Evolutionary conservation across 2,113 vertebrate species (phyloP), one percentile per base, ranked within the genome.

Genomic region (Corythornis vintsioides): DNA sequence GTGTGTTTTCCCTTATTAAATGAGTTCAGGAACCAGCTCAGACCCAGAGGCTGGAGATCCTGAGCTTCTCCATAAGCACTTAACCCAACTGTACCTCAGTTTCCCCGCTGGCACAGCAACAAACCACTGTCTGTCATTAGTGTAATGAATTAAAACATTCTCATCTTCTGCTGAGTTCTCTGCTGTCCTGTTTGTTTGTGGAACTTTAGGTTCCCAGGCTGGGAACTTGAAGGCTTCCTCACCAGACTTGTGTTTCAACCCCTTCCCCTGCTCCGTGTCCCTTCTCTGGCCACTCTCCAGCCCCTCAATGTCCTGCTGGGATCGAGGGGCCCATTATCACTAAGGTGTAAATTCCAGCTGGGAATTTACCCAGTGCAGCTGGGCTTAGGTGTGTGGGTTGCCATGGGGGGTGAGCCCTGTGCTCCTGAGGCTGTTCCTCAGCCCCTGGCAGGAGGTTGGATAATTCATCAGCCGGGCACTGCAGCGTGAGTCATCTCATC

Each of bases 401-500:
- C 56, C 2, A 33, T 10, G 31, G 91, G 91, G 88, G 69, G 75
- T 20, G 6, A 66, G 90, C 89, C 76, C 14, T 9, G 1, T 15
- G 57, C 83, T 92, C 64, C 70, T 3, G 38, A 61, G n/a, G 47
- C 75, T 4, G 1, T 24, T 72, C 22, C 50, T 55, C 57, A 31
- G 67, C 63, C 89, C 26, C 57, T n/a, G 78, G 64, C 69, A 79
- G 93, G 89, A 75, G 73, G 79, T 3, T 12, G 83, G 88, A 82
- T 4, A 35, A 50, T 85, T 69, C 78, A 71, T 93, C 84, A 79
- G 86, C 57, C 17, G 26, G 88, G 89, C 50, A 64, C 96, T 94
- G 95, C 78, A 79, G 89, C 14, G 1, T 69, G 92, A 93, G 53
- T 89, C 83, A 42, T 40, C 42, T 22, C 94, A 53, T 84, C 86